Percentiles rank a stretch among this genome's conserved stretches.
These are phyloP conservation scores for Xyrauchen texanus DNA, from an alignment of 2,113 vertebrate genomes.

Conservation along the genomic window DNA sequence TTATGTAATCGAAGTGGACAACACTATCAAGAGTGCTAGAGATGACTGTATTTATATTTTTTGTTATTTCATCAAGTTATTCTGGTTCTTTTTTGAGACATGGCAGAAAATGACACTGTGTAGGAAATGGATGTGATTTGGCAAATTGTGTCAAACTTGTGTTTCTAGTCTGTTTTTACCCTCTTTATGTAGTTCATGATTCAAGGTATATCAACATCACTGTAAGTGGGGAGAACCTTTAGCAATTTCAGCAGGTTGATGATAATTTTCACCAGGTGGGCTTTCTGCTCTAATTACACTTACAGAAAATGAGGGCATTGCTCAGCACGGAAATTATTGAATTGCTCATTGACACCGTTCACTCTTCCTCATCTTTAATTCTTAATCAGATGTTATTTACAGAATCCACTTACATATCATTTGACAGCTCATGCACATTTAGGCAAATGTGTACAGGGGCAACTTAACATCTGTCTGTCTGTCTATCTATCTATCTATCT, in stretches of 20 bases:
- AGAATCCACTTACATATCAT: constrained; percentile 29
- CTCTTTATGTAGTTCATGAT: background rate
- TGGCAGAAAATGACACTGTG: no score
- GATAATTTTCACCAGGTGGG: constrained; percentile 32
- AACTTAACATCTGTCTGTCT: background rate
- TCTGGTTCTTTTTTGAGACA: no score
- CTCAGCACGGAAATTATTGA: background rate
- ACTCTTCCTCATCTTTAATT: constrained; percentile 24
- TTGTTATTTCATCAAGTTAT: no score
- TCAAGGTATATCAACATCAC: background rate
- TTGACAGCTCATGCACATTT: constrained; percentile 34
- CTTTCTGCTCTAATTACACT: constrained; percentile 41
- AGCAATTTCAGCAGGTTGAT: constrained; percentile 23
- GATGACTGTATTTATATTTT: no score
- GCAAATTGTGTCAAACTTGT: background rate
- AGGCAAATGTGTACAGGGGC: constrained; percentile 22
- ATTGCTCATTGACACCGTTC: constrained; percentile 30
- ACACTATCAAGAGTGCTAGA: no score
- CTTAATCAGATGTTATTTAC: constrained; percentile 44
- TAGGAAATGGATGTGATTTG: no score
- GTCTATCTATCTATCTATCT: background rate
- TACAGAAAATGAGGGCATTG: constrained; percentile 9
- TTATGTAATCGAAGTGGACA: no score
- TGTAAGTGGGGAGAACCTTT: background rate
- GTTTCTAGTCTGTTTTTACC: background rate